phyloP scores from a whole-genome alignment of 2,113 vertebrate genomes.

The Lagopus muta region DNA sequence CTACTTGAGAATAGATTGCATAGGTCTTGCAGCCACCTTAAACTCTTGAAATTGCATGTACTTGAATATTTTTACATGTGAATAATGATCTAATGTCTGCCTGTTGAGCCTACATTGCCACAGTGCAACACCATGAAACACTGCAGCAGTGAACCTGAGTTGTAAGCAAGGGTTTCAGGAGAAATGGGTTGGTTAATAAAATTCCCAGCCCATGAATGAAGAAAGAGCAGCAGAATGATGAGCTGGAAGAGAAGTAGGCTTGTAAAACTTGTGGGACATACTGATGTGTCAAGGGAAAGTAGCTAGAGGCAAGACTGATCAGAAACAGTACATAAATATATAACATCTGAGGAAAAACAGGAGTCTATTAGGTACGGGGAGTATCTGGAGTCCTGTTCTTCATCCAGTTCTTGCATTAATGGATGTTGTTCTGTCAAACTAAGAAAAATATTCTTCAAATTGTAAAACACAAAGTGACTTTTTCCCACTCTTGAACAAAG shows the following conservation, averaged over 20 bases:
- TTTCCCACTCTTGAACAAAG: neutral
- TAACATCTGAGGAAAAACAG: neutral
- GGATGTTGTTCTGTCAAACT: neutral
- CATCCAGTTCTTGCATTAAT: neutral
- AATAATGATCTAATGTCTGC: neutral
- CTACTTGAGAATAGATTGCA: neutral
- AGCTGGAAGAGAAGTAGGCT: neutral
- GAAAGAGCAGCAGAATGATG: neutral
- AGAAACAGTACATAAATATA: neutral
- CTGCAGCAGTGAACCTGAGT: neutral
- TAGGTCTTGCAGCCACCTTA: neutral
- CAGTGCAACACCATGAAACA: neutral
- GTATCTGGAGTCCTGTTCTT: neutral
- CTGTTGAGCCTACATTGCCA: neutral
- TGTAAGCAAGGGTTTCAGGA: neutral
- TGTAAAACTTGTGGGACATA: neutral
- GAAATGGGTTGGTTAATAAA: constrained; percentile 4
- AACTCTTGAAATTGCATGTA: neutral
- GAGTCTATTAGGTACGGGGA: neutral
- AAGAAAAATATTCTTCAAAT: neutral
- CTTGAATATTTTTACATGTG: neutral
- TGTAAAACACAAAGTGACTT: rapidly evolving
- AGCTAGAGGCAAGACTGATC: neutral
- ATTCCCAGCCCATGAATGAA: neutral
- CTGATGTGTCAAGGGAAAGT: neutral